Conservation (phyloP, 2,113 vertebrate species). For the Malurus alboscapulatus region DNA sequence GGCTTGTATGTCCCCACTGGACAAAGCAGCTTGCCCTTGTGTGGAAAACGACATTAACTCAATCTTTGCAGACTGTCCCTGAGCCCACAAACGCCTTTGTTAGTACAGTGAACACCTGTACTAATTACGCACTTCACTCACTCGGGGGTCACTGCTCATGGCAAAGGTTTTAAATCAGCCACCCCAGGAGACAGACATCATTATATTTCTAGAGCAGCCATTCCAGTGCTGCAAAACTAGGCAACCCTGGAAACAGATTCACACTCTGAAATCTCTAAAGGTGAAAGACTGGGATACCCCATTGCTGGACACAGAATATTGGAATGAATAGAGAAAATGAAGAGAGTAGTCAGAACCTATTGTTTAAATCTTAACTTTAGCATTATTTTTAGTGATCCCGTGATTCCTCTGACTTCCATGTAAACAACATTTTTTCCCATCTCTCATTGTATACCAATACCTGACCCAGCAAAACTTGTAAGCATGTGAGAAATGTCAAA, state of each 20-base stretch:
- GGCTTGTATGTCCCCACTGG: conserved; percentile 7
- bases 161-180: conserved; percentile 66
- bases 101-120: conserved; percentile 61
- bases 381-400: background rate
- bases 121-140: conserved; percentile 50
- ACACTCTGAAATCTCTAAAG: background rate
- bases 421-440: background rate
- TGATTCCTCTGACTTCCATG: background rate
- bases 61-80: conserved; percentile 38
- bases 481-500: background rate
- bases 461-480: background rate
- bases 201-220: background rate
- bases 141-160: conserved; percentile 35
- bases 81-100: conserved; percentile 41
- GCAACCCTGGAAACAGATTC: background rate
- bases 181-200: conserved; percentile 34
- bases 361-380: background rate
- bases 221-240: background rate
- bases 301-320: background rate
- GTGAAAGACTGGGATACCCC: background rate
- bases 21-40: conserved; percentile 54
- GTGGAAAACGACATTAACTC: conserved; percentile 58
- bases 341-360: background rate
- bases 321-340: background rate
- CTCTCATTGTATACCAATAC: background rate